Percentiles rank a stretch among this genome's conserved stretches.
phyloP scores from a whole-genome alignment of 2,888 invertebrate species.

The Synergus itoensis region DNA sequence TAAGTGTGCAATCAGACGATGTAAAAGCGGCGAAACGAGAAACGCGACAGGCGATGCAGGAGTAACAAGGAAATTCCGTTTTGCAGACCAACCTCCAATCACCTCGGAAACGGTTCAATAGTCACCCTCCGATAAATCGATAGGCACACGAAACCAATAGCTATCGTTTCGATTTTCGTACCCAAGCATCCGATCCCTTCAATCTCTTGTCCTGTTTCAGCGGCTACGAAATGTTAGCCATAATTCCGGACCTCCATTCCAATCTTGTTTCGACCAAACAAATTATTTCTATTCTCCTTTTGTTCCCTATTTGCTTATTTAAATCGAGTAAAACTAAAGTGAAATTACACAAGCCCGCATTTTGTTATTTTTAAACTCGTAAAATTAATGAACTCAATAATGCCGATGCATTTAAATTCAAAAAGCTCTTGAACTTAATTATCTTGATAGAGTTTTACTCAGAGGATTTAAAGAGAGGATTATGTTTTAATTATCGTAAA shows the following conservation, averaged over 20 bases:
- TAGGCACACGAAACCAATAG: conserved; percentile 64
- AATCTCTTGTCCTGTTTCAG: conserved; percentile 64
- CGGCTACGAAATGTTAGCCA: conserved; percentile 64
- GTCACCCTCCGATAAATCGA: conserved; percentile 66
- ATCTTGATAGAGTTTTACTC: background rate
- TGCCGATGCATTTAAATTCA: background rate
- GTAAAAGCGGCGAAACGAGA: conserved; percentile 44
- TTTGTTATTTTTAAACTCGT: background rate
- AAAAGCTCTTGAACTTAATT: background rate
- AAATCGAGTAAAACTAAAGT: background rate
- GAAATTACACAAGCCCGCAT: background rate
- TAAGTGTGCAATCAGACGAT: conserved; percentile 33
- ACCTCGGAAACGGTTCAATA: conserved; percentile 65
- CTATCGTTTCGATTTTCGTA: conserved; percentile 65
- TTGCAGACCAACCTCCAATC: conserved; percentile 63
- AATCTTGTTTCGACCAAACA: conserved; percentile 59
- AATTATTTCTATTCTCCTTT: conserved; percentile 59
- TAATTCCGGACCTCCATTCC: conserved; percentile 65
- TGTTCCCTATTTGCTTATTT: background rate
- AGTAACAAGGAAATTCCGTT: conserved; percentile 36
- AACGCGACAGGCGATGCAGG: conserved; percentile 41
- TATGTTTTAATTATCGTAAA: background rate
- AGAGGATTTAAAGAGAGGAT: background rate
- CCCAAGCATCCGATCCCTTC: conserved; percentile 59
- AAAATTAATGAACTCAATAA: background rate